Conservation (phyloP, 2,888 invertebrate genomes). For the Metalampra italica region DNA sequence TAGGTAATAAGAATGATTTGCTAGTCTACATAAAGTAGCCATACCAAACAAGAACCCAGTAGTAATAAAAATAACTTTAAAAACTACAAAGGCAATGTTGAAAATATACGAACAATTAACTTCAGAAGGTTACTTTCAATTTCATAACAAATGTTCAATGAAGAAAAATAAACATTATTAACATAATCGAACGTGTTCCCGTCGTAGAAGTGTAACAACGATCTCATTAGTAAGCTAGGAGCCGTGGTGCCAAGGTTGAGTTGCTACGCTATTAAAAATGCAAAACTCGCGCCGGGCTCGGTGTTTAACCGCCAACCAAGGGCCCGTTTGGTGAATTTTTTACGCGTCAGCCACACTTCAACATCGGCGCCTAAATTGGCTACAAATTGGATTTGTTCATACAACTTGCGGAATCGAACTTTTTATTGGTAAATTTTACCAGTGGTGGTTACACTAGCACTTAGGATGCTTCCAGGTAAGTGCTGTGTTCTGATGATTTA, state of each 20-base stretch:
- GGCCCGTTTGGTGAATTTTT: constrained; percentile 30
- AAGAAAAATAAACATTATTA: constrained; percentile 18
- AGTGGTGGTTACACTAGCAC: no score
- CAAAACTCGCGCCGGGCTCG: constrained; percentile 29
- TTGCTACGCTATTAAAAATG: constrained; percentile 38
- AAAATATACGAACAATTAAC: neutral
- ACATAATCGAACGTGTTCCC: constrained; percentile 5
- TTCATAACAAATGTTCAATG: constrained; percentile 16
- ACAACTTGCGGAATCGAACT: no score
- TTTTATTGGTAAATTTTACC: no score
- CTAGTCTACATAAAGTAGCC: no score
- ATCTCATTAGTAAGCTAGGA: constrained; percentile 37
- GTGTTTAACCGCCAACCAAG: constrained; percentile 33
- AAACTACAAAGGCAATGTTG: neutral
- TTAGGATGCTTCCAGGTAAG: no score
- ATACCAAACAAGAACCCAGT: no score
- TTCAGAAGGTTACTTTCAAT: constrained; percentile 13
- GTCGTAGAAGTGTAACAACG: constrained; percentile 24
- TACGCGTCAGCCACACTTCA: constrained; percentile 21
- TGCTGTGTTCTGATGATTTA: no score
- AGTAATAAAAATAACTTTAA: no score
- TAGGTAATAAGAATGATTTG: no score
- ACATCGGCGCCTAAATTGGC: constrained; percentile 8
- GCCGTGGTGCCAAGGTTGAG: constrained; percentile 37
- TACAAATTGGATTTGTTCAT: neutral